phyloP scores from a whole-genome alignment of 2,113 vertebrate genomes.

The Protobothrops mucrosquamatus region DNA sequence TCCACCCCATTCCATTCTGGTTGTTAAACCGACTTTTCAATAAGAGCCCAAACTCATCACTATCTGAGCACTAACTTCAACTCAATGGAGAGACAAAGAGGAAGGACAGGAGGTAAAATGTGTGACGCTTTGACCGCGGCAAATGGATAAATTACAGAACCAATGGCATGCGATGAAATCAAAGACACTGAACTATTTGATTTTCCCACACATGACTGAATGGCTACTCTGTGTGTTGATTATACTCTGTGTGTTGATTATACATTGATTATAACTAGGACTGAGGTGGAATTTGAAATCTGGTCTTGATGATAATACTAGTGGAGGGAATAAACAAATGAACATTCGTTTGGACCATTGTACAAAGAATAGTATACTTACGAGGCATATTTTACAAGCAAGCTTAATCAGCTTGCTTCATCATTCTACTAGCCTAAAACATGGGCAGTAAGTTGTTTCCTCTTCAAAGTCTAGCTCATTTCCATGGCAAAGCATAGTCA shows the following conservation, averaged over 20 bases:
- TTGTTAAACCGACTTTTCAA: background rate
- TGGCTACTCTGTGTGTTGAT: constrained; percentile 49
- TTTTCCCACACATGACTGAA: constrained; percentile 53
- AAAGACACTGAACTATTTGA: constrained; percentile 51
- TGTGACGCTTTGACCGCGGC: constrained; percentile 44
- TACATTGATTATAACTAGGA: constrained; percentile 33
- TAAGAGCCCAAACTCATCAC: background rate
- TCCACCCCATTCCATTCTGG: background rate
- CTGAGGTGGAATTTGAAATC: constrained; percentile 23
- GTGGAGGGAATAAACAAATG: constrained; percentile 27
- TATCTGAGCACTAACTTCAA: background rate
- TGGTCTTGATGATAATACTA: constrained; percentile 6
- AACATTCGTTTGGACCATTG: constrained; percentile 38
- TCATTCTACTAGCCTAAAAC: constrained; percentile 35
- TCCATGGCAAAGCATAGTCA: constrained; percentile 25
- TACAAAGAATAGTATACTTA: constrained; percentile 43
- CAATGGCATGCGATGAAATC: constrained; percentile 58
- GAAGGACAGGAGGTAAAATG: background rate
- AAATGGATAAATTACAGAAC: constrained; percentile 53
- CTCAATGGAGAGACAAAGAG: background rate
- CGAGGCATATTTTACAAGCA: constrained; percentile 50
- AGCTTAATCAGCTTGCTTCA: constrained; percentile 48
- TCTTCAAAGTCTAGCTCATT: constrained; percentile 12
- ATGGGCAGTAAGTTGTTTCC: background rate
- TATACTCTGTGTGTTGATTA: constrained; percentile 43